Evolutionary conservation across 1,140 invertebrate species (phyloP), one percentile per base, ranked within the genome.

Genomic region (Macrotrachela quadricornifera): DNA sequence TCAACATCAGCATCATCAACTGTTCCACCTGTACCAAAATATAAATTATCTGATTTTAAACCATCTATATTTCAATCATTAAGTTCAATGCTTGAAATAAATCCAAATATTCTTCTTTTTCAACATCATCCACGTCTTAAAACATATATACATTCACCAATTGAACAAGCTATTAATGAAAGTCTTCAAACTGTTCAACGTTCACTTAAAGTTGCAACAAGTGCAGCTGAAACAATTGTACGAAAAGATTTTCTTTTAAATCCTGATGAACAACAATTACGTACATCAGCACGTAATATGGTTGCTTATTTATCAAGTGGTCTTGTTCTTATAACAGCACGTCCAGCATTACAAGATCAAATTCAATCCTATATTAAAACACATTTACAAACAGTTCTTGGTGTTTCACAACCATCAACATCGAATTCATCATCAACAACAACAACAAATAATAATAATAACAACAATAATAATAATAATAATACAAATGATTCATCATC

Each of bases 201-300:
- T 43, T 84, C 86, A 0, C 85, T 94, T 44, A 94, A 94, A 69
- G 92, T 96, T 59, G 85, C 90, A 3, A 72, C 95, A 21, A 87
- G 83, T 36, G 94, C 90, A 0, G 88, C 85, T 60, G 91, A 97
- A 65, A 82, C 90, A 66, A 85, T 96, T 38, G 81, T 95, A 45
- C 80, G 87, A 51, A 97, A 97, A 67, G 94, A 99, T 69, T 99
- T 97, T 73, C 85, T 88, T 0, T 67, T 97, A 38, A 91, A 97
- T 67, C 80, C 83, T 0, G 91, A 99, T 57, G 91, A 97, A 65
- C 75, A 77, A 10, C 74, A 85, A 51, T 85, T 99, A 81, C 76
- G 88, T 21, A 77, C 78, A 0, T 86, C 87, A 6, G 85, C 88
- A 0, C 85, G 94, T 64, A 84, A 87, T 62, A 92, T 97, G 86